phyloP scores from a whole-genome alignment of 2,113 vertebrate species.

The Rhinolophus ferrumequinum region DNA sequence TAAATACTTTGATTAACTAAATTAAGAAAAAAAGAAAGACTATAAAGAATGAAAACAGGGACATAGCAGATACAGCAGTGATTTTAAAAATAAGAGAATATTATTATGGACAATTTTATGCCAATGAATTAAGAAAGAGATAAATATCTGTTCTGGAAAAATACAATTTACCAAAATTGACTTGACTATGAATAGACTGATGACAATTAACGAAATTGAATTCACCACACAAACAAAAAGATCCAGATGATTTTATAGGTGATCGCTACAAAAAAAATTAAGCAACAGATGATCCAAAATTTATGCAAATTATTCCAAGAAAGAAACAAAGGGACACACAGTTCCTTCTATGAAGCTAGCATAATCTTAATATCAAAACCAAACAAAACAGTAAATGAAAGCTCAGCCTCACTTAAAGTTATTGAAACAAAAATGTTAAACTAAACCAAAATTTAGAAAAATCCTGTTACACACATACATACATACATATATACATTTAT shows the following conservation, averaged over 20 bases:
- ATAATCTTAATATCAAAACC: neutral
- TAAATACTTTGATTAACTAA: neutral
- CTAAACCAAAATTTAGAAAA: conserved; percentile 19
- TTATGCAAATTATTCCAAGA: neutral
- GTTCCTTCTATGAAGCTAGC: neutral
- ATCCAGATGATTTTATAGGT: neutral
- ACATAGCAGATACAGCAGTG: neutral
- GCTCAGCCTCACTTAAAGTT: neutral
- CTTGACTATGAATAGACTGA: neutral
- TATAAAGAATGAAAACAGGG: neutral
- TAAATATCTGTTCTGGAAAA: neutral
- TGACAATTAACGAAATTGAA: neutral
- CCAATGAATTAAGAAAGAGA: neutral
- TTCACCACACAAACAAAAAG: neutral
- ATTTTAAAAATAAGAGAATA: conserved; percentile 34
- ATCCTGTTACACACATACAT: neutral
- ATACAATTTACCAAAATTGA: neutral
- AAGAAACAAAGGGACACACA: neutral
- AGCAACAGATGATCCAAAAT: conserved; percentile 26
- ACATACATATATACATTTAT: neutral
- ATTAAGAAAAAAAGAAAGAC: neutral
- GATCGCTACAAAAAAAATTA: neutral
- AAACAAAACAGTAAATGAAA: neutral
- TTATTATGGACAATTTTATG: neutral
- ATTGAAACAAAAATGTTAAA: neutral